Conservation (phyloP, 2,888 invertebrate species). For the Aporophyla nigra region DNA sequence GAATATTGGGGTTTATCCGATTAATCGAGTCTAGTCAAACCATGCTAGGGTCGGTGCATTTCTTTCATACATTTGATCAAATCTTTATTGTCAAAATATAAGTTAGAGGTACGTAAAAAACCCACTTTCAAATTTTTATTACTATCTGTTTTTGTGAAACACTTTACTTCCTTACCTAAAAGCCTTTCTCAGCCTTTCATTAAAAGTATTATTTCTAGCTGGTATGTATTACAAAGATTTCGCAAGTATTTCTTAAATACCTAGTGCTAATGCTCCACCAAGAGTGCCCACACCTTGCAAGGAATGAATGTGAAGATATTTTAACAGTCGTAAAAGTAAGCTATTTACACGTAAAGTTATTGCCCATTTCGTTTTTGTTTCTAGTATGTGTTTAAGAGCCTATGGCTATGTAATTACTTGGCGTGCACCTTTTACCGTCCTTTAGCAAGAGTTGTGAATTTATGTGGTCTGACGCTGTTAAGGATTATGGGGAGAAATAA, state of each 20-base stretch:
- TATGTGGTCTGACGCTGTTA: constrained; percentile 26
- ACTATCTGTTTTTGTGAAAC: neutral
- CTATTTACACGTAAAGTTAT: constrained; percentile 69
- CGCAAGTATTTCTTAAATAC: constrained; percentile 37
- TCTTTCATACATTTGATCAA: too few species aligned
- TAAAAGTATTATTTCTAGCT: neutral
- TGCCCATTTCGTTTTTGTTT: constrained; percentile 68
- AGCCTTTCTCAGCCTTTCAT: neutral
- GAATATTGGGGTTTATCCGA: too few species aligned
- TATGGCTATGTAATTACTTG: constrained; percentile 62
- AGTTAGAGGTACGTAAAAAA: neutral
- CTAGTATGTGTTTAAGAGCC: constrained; percentile 73
- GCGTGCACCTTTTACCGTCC: constrained; percentile 54
- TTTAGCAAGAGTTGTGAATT: constrained; percentile 46
- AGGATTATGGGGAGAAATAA: constrained; percentile 2
- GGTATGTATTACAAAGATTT: neutral
- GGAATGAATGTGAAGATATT: constrained; percentile 58
- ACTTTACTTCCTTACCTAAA: neutral
- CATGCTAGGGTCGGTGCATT: too few species aligned
- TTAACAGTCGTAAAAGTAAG: constrained; percentile 63
- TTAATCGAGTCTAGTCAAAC: too few species aligned
- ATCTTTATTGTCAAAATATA: too few species aligned
- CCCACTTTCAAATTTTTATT: neutral
- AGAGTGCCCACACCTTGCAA: constrained; percentile 44
- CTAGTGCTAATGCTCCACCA: constrained; percentile 28